Percentiles rank a stretch among this genome's conserved stretches.
phyloP scores from a whole-genome alignment of 1,140 invertebrate species.

The Holcopasites calliopsidis region DNA sequence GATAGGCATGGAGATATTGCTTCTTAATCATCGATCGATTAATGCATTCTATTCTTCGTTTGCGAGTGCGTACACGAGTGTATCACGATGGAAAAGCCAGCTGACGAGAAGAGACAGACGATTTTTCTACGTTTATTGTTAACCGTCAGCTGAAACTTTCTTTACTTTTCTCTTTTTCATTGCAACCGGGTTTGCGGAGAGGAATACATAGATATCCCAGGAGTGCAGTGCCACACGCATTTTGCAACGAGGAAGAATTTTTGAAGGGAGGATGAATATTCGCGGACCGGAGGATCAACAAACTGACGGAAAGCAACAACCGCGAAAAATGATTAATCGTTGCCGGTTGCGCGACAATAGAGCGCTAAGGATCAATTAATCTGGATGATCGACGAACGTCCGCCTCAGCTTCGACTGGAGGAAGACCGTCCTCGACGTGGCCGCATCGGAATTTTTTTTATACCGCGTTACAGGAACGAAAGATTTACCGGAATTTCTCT shows the following conservation, averaged over 20 bases:
- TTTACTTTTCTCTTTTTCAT: background rate
- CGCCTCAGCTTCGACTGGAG: background rate
- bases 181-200: no score
- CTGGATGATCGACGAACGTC: background rate
- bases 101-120: background rate
- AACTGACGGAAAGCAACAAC: no score
- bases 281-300: background rate
- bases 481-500: no score
- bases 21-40: constrained; percentile 28
- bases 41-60: background rate
- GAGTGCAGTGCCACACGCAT: no score
- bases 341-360: background rate
- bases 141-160: no score
- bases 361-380: constrained; percentile 3
- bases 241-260: background rate
- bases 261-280: no score
- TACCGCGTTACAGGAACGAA: no score
- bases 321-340: no score
- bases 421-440: background rate
- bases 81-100: background rate
- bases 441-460: background rate
- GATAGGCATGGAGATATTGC: constrained; percentile 67
- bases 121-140: constrained; percentile 1
- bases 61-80: background rate
- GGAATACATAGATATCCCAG: background rate